A percentile compares a stretch with the other conserved stretches of the same genome.
Evolutionary conservation across 2,113 vertebrate species (phyloP).

Genomic region (Brienomyrus brachyistius): DNA sequence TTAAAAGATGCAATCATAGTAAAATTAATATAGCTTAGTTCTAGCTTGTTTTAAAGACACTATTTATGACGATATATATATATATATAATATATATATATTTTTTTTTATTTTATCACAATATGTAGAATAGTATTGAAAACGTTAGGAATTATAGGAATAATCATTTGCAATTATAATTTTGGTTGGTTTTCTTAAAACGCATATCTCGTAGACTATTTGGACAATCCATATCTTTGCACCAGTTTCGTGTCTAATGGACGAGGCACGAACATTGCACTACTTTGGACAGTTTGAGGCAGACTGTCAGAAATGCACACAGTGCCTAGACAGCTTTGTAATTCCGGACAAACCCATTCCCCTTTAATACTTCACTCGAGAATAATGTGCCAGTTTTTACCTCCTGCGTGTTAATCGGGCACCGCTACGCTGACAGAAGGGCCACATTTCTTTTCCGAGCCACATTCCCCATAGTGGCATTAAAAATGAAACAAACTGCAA

Average conservation of each 20-base stretch:
- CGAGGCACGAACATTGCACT: neutral
- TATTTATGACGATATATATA: neutral
- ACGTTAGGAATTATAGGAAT: neutral
- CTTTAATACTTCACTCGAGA: neutral
- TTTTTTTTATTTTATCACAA: neutral
- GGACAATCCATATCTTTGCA: slow-evolving; percentile 5
- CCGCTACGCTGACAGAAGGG: slow-evolving; percentile 8
- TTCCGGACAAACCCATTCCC: neutral
- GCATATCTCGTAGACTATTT: neutral
- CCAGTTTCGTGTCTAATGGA: neutral
- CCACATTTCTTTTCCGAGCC: neutral
- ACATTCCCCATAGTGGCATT: neutral
- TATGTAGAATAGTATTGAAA: neutral
- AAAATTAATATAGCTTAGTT: neutral
- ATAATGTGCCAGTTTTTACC: neutral
- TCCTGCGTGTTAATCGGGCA: neutral
- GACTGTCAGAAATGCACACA: neutral
- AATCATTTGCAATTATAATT: neutral
- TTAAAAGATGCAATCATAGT: neutral
- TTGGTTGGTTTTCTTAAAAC: neutral
- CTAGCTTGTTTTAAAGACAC: neutral
- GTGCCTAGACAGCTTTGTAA: no score
- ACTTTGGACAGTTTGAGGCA: neutral
- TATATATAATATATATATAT: neutral
- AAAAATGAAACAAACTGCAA: slow-evolving; percentile 10